A percentile compares a stretch with the other conserved stretches of the same genome.
These are phyloP conservation scores for Pelodiscus sinensis DNA, from an alignment of 2,113 vertebrate species.

Conservation along the genomic window DNA sequence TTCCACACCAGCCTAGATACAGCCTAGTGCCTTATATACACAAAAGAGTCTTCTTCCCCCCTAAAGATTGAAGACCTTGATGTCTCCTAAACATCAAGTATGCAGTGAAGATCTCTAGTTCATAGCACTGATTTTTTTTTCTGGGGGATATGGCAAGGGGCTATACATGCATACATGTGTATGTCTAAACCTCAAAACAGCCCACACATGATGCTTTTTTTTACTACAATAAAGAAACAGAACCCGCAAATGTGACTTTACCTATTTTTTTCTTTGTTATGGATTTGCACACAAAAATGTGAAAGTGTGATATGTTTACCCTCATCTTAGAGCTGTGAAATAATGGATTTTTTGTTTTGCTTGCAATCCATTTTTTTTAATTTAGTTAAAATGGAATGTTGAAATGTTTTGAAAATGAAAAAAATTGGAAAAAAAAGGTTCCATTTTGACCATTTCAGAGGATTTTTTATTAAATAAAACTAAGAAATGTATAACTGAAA, in stretches of 20 bases:
- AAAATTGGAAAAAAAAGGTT: neutral
- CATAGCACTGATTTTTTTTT: neutral
- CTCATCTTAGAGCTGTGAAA: neutral
- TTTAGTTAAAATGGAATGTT: neutral
- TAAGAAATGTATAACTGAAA: neutral
- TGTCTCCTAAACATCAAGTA: neutral
- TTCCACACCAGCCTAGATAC: neutral
- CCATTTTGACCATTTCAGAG: neutral
- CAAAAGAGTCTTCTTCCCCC: neutral
- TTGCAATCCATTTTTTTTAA: neutral
- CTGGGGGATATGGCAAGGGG: neutral
- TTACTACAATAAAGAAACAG: no score
- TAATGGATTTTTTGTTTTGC: neutral
- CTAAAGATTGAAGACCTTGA: neutral
- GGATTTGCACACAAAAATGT: neutral
- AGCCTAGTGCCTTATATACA: neutral
- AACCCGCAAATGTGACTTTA: neutral
- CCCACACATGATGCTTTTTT: neutral
- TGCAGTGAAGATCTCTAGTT: neutral
- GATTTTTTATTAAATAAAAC: neutral
- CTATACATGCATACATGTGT: neutral
- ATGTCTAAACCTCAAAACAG: neutral
- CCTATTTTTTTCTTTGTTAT: no score
- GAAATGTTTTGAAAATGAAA: neutral
- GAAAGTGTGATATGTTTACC: neutral